Conservation (phyloP, 1,140 invertebrate genomes). For the Drosophila rufa region DNA sequence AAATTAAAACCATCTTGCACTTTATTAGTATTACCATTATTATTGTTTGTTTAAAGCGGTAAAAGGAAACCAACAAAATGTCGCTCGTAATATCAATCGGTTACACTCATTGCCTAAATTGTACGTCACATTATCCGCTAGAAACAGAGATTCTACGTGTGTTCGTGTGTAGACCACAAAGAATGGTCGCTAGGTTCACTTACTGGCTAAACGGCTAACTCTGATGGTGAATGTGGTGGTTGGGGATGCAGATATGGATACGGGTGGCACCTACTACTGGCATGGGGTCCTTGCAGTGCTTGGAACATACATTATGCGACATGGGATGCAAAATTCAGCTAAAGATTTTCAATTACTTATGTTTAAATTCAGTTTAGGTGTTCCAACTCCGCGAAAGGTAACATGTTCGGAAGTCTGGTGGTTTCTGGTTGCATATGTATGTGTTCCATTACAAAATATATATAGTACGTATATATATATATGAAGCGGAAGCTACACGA, state of each 20-base stretch:
- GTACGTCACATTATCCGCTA: conserved; percentile 51
- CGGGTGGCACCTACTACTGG: conserved; percentile 52
- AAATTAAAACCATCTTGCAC: conserved; percentile 59
- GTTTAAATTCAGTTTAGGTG: conserved; percentile 64
- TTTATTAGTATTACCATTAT: conserved; percentile 61
- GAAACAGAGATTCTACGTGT: conserved; percentile 61
- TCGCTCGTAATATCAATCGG: conserved; percentile 81
- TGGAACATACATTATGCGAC: conserved; percentile 60
- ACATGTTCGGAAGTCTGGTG: conserved; percentile 82
- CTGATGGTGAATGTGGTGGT: conserved; percentile 30
- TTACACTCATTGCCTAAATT: conserved; percentile 71
- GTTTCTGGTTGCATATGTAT: conserved; percentile 72
- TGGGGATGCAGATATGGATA: conserved; percentile 15
- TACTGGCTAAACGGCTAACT: conserved; percentile 39
- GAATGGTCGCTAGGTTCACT: conserved; percentile 48
- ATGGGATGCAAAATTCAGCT: conserved; percentile 73
- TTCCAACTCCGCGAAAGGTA: conserved; percentile 61
- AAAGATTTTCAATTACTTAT: conserved; percentile 81
- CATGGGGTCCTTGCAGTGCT: conserved; percentile 61
- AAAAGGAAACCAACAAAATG: conserved; percentile 81
- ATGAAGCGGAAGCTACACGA: conserved; percentile 73
- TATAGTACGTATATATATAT: background rate
- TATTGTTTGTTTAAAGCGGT: conserved; percentile 67
- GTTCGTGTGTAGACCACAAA: conserved; percentile 63
- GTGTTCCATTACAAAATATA: conserved; percentile 41